A percentile compares a stretch with the other conserved stretches of the same genome.
phyloP scores from a whole-genome alignment of 2,888 invertebrate genomes.

The Leptopilina myrica region DNA sequence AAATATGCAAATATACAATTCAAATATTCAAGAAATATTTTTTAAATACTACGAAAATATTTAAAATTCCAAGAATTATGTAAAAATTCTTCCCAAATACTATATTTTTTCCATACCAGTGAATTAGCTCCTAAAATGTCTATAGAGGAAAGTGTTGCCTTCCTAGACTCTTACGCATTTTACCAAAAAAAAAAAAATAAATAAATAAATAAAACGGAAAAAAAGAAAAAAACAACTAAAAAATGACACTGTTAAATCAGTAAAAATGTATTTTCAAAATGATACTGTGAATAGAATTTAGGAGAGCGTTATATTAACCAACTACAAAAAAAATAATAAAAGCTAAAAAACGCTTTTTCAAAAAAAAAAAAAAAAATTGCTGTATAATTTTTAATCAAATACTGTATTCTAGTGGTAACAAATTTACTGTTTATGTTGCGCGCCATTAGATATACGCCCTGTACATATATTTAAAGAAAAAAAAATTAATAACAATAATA shows the following conservation, averaged over 20 bases:
- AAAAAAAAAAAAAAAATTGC: background rate
- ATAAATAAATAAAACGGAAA: background rate
- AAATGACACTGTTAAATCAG: background rate
- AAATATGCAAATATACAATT: too few relatives aligned
- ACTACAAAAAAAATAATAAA: background rate
- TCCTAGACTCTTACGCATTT: background rate
- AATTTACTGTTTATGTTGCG: slow-evolving; percentile 9
- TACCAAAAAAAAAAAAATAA: slow-evolving; percentile 3
- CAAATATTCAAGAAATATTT: too few relatives aligned
- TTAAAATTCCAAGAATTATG: too few relatives aligned
- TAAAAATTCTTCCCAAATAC: background rate
- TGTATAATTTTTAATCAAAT: background rate
- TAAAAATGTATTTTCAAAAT: slow-evolving; percentile 11
- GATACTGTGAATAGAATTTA: slow-evolving; percentile 22
- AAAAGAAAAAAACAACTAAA: slow-evolving; percentile 6
- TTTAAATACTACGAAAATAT: too few relatives aligned
- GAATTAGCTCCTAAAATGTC: background rate
- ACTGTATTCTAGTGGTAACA: slow-evolving; percentile 18
- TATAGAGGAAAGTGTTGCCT: slow-evolving; percentile 1
- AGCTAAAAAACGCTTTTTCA: background rate
- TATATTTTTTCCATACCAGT: background rate
- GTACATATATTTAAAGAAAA: slow-evolving; percentile 29
- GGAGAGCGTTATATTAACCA: slow-evolving; percentile 27
- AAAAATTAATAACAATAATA: background rate
- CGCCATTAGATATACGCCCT: slow-evolving; percentile 35